Evolutionary conservation across 2,113 vertebrate species (phyloP), one percentile per base, ranked within the genome.

Genomic region (Ophthalmolycus amberensis): DNA sequence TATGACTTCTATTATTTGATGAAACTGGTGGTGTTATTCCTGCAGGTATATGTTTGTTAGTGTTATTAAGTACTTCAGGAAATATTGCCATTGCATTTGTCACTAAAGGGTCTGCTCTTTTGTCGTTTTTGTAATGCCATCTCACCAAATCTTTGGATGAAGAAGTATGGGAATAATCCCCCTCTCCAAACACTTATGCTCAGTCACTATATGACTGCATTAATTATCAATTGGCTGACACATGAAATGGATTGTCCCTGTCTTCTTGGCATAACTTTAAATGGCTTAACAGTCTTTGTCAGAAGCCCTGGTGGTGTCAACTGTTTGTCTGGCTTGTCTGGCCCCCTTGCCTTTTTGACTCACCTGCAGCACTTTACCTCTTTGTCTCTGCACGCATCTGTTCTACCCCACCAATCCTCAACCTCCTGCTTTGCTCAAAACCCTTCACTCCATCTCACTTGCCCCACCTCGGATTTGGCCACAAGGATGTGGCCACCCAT

Each of bases 401-500:
- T 81, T 75, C 82, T 75, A 20, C 52, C 7, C 59, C 25, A 27
- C 54, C 48, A 78, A 81, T 18, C 56, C 77, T 38, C 72, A 83
- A 88, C 70, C 71, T 76, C 86, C 89, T 82, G 82, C 86, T 88
- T 90, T 84, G 83, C 88, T 77, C 48, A 68, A 78, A 85, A 79
- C 76, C 83, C 58, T 70, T 89, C 86, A 80, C 78, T 82, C 77
- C 91, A 92, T 90, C 72, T 90, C 86, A 81, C 79, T 85, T 86
- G 85, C 85, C 77, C 85, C 81, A 68, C 80, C 79, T 70, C 18
- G 75, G 87, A 92, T 95, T 95, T 97, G 95, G 96, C 84, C 97
- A 99, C 94, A 96, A 97, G 90, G 97, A 99, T 94, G 95, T 96
- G 95, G 97, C 96, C 85, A 71, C 48, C 88, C 96, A 96, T 90